phyloP scores from a whole-genome alignment of 2,113 vertebrate genomes.

The Coreoperca whiteheadi region DNA sequence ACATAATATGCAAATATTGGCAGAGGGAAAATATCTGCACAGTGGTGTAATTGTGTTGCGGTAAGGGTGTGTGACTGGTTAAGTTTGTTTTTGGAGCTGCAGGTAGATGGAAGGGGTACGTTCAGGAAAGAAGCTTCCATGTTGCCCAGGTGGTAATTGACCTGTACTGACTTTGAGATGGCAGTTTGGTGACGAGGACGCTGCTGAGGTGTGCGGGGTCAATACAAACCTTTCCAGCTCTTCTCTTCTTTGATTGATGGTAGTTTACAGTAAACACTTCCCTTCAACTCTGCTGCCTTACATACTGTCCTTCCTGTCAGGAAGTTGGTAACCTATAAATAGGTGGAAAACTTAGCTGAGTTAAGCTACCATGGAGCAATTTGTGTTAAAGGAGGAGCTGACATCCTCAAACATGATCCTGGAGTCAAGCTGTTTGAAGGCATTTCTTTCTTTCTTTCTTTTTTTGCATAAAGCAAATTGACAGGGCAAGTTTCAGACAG shows the following conservation, averaged over 20 bases:
- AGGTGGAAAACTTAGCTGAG: not conserved
- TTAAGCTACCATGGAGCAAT: not conserved
- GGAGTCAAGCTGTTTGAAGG: not conserved
- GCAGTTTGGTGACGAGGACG: conserved; percentile 24
- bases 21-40: not conserved
- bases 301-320: conserved; percentile 14
- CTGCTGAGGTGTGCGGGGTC: conserved; percentile 29
- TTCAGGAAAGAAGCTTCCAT: conserved; percentile 15
- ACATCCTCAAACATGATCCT: not conserved
- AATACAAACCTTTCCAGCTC: conserved; percentile 32
- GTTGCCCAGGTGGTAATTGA: conserved; percentile 20
- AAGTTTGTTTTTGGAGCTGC: not conserved
- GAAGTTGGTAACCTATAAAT: not conserved
- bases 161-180: conserved; percentile 35
- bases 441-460: no score
- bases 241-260: conserved; percentile 52
- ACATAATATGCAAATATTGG: not conserved
- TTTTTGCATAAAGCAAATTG: no score
- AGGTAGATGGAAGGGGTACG: not conserved
- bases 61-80: not conserved
- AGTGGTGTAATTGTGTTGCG: not conserved
- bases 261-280: conserved; percentile 31
- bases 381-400: not conserved
- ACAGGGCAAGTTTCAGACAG: no score
- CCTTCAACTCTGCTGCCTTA: not conserved